Conservation (phyloP, 1,140 invertebrate species). For the Caenorhabditis latens region DNA sequence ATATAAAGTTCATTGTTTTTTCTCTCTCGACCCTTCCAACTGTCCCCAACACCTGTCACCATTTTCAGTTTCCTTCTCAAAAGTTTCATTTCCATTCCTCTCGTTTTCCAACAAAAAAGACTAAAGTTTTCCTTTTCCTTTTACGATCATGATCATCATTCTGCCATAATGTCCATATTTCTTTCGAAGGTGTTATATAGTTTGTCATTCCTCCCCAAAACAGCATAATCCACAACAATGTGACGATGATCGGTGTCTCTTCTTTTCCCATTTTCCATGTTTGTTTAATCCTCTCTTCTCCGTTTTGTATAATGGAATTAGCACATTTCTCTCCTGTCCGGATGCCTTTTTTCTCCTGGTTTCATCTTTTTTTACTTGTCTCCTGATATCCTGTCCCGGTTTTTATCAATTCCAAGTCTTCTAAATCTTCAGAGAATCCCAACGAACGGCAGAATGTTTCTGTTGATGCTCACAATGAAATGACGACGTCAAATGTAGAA, state of each 20-base stretch:
- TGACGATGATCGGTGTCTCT: conserved; percentile 1
- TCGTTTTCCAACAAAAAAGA: too few species aligned
- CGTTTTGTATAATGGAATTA: conserved; percentile 44
- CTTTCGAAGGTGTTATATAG: neutral
- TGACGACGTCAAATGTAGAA: conserved; percentile 50
- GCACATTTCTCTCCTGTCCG: neutral
- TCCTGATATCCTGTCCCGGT: neutral
- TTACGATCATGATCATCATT: too few species aligned
- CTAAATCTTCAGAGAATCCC: conserved; percentile 15
- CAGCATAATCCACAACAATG: conserved; percentile 22
- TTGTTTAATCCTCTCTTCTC: conserved; percentile 40
- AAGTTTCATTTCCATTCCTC: too few species aligned
- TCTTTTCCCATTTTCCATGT: neutral
- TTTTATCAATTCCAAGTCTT: neutral
- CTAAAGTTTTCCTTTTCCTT: too few species aligned
- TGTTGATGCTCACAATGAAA: conserved; percentile 36
- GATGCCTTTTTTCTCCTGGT: neutral
- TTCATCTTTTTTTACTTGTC: neutral
- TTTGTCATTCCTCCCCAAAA: neutral
- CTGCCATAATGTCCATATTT: neutral
- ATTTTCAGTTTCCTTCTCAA: too few species aligned
- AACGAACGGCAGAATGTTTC: conserved; percentile 31
- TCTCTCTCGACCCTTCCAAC: too few species aligned
- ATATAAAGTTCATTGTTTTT: too few species aligned
- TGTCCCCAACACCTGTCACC: too few species aligned